Base-by-base conservation (phyloP, 2,113 vertebrate species). In the Phylloscopus whistleri region DNA sequence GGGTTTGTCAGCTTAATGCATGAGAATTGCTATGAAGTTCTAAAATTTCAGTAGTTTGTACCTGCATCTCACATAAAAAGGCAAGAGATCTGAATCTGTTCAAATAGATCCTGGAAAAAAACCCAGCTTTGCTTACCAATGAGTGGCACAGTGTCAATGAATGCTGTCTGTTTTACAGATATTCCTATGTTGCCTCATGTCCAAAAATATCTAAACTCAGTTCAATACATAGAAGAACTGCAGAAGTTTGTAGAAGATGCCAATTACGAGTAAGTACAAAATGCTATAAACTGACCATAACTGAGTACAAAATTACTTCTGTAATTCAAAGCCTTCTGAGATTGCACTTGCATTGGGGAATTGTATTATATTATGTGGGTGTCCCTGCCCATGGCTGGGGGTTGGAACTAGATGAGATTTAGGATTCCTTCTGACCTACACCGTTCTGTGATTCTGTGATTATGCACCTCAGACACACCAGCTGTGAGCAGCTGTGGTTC, bases 161-260 rank as follows among this genome's bases (percentile, higher is more conserved):
- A 64, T 83, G 44, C 82, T 67, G n/a, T 74, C 27, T 97, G 74
- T 97, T 85, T 68, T 94, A 68, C 98, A 99, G 99, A 99, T 97
- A 98, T 99, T 91, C 98, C 98, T 82, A 97, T 99, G 96, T 97
- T 99, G 98, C 98, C 98, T 98, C 99, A 99, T 37, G 98, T 99
- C 82, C 99, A 99, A 96, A 99, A 99, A 97, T 99, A 99, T 44
- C 98, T 99, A 62, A 99, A 99, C 97, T 99, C 99, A 1, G 99
- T 99, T 94, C 98, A 99, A 43, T 99, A 99, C 96, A 99, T 99
- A 93, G 99, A 99, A 98, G 99, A 99, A 96, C 98, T 99, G 72
- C 99, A 99, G 62, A 99, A 99, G 97, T 99, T 99, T 98, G 99
- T 99, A 87, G 99, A 99, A 97, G 99, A 99, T 46, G 99, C 99